These are phyloP conservation scores for Agrochola lychnidis DNA, from an alignment of 2,888 invertebrate species.

Conservation along the genomic window DNA sequence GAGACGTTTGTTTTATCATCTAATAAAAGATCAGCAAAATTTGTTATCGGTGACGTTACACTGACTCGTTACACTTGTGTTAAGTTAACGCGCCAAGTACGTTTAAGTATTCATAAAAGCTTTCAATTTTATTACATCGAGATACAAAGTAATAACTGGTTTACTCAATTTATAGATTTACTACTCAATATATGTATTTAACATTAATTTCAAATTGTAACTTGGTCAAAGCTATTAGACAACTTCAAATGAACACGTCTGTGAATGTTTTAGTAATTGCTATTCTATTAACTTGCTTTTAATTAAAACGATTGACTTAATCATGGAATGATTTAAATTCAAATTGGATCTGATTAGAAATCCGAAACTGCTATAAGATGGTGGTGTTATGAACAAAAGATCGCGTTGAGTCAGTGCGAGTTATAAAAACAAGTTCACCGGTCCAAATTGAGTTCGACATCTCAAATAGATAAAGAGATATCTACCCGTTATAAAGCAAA, in stretches of 20 bases:
- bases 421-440: constrained; percentile 79
- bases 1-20: constrained; percentile 90
- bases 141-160: constrained; percentile 72
- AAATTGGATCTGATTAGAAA: constrained; percentile 70
- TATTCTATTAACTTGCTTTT: constrained; percentile 73
- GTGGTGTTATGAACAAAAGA: constrained; percentile 70
- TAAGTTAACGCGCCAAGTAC: constrained; percentile 76
- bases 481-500: constrained; percentile 88
- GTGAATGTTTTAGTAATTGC: constrained; percentile 79
- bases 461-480: constrained; percentile 89
- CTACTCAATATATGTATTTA: constrained; percentile 58
- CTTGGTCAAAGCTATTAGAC: constrained; percentile 76
- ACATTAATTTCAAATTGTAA: constrained; percentile 76
- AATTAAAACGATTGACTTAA: constrained; percentile 76
- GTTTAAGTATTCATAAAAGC: constrained; percentile 83
- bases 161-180: constrained; percentile 56
- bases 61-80: constrained; percentile 73
- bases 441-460: constrained; percentile 89
- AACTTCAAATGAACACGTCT: constrained; percentile 77
- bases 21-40: constrained; percentile 87
- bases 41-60: constrained; percentile 79
- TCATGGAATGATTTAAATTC: constrained; percentile 68
- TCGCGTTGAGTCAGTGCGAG: constrained; percentile 67
- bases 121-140: constrained; percentile 75
- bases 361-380: constrained; percentile 62